phyloP scores from a whole-genome alignment of 2,888 invertebrate genomes.

The Allacma fusca region DNA sequence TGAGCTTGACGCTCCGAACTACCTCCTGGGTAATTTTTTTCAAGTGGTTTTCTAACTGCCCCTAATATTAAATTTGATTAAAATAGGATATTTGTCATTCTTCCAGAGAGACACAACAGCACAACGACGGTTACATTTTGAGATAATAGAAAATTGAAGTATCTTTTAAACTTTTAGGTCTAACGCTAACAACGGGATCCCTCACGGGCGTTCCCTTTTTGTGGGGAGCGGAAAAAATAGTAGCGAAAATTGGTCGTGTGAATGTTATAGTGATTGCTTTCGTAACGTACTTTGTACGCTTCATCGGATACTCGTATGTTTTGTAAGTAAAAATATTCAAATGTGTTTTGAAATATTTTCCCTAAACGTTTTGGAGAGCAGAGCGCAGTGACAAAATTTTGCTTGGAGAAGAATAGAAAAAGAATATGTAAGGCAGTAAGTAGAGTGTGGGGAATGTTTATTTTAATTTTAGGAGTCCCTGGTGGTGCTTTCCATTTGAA shows the following conservation, averaged over 20 bases:
- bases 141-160: no score
- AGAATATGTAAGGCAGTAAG: no score
- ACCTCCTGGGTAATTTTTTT: slow-evolving; percentile 79
- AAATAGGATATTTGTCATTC: no score
- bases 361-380: no score
- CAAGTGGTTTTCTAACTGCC: no score
- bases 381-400: no score
- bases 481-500: slow-evolving; percentile 90
- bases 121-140: no score
- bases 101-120: no score
- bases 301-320: slow-evolving; percentile 85
- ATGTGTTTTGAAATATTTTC: no score
- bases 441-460: no score
- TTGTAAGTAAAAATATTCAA: slow-evolving; percentile 73
- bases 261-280: slow-evolving; percentile 85
- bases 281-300: slow-evolving; percentile 81
- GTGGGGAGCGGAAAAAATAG: slow-evolving; percentile 83
- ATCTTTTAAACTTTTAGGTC: slow-evolving; percentile 72
- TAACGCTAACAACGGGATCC: slow-evolving; percentile 85
- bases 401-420: no score
- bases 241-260: slow-evolving; percentile 80
- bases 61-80: no score
- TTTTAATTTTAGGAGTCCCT: slow-evolving; percentile 73
- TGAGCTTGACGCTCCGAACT: slow-evolving; percentile 83
- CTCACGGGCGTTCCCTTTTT: slow-evolving; percentile 84